Evolutionary conservation across 1,140 invertebrate species (phyloP), one percentile per base, ranked within the genome.

Genomic region (Cydia pomonella): DNA sequence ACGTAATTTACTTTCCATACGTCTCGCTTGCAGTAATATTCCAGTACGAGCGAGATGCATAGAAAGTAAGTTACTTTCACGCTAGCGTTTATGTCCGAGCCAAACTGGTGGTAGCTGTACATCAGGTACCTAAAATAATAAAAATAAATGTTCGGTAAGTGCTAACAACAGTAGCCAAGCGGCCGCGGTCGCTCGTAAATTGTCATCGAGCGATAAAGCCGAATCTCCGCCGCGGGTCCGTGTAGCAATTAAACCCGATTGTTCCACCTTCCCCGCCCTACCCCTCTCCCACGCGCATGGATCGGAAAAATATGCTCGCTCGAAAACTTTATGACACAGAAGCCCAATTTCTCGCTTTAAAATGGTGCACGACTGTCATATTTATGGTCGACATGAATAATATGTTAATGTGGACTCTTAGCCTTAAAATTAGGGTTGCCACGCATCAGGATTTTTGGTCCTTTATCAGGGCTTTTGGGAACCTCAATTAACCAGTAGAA

Each of bases 171-270:
- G 7, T 12, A 3, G 41, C 12, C 7, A 16, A n/a, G n/a, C 47
- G 47, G 47, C 47, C 47, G 47, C 21, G 21, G 53, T n/a, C 7
- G 53, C 53, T 59, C 53, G 53, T 59, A 59, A 59, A 59, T 59
- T 23, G 21, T 23, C 53, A 59, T 59, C 53, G 53, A 59, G 53
- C 53, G 21, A 59, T 23, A 59, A 59, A 59, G 53, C 53, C 53
- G 53, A 59, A 59, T 59, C 53, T 23, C 18, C 18, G 53, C 53
- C 53, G 53, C 18, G 53, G 53, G 18, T 59, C 53, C 53, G 7
- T 59, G 53, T 59, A 10, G 53, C 53, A 23, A 59, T 59, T 59
- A 59, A 59, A 59, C 53, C 2, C 53, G 53, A 59, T 59, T 50
- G 47, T 50, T 50, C 47, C 47, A 50, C 47, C n/a, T 18, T 9